phyloP scores from a whole-genome alignment of 2,888 invertebrate genomes.

The Drosophila multiciliata region DNA sequence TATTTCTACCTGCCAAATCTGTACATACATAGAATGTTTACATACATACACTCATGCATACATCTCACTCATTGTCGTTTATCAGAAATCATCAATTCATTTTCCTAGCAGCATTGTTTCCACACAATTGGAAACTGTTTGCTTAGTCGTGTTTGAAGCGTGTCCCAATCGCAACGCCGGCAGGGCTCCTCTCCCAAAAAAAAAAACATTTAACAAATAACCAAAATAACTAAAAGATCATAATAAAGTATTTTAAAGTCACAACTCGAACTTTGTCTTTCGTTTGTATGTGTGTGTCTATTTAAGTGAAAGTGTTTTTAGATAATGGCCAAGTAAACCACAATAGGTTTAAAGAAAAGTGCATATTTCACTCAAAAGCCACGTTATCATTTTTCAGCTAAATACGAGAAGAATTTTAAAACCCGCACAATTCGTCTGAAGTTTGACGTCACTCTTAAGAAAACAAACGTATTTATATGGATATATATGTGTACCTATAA shows the following conservation, averaged over 20 bases:
- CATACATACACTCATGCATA: conserved; percentile 12
- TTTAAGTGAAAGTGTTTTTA: conserved; percentile 49
- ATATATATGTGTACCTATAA: neutral
- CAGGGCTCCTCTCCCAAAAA: conserved; percentile 8
- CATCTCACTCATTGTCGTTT: conserved; percentile 31
- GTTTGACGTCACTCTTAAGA: conserved; percentile 34
- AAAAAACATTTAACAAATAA: conserved; percentile 2
- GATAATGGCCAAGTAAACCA: conserved; percentile 14
- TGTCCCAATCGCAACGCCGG: conserved; percentile 54
- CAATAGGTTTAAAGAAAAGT: neutral
- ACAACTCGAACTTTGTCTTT: neutral
- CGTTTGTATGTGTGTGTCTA: neutral
- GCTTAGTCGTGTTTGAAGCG: conserved; percentile 63
- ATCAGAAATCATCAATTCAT: conserved; percentile 51
- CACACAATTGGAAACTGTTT: conserved; percentile 48
- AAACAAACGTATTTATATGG: neutral
- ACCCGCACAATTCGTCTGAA: conserved; percentile 32
- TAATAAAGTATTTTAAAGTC: conserved; percentile 20
- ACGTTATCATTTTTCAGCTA: conserved; percentile 59
- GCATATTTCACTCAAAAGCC: conserved; percentile 29
- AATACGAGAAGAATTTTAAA: conserved; percentile 1
- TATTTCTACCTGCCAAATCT: conserved; percentile 46
- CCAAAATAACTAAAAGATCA: conserved; percentile 15
- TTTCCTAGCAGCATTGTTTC: conserved; percentile 42
- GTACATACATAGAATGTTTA: conserved; percentile 19